Base-by-base conservation (phyloP, 2,888 invertebrate genomes). In the Magallana nippona region DNA sequence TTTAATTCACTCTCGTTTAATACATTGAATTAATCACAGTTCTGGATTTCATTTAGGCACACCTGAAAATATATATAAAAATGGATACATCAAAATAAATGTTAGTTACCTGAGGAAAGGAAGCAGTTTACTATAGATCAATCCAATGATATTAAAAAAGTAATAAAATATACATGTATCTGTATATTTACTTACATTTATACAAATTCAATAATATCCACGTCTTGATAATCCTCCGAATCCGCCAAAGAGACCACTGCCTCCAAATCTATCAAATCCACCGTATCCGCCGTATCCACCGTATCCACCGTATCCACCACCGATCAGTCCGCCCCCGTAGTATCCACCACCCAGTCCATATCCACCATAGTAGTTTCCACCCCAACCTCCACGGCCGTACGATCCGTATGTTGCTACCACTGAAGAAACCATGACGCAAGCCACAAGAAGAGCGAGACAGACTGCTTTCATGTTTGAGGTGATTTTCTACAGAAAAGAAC, bases 351-450 rank as follows among this genome's bases (percentile, higher is more conserved):
- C 17, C 17, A 60, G 1, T n/a, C 58, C 58, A n/a, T 60, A 60
- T 17, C 58, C 58, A n/a, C 58, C 58, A n/a, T 60, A 60, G 58
- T 60, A 60, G 58, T 60, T 60, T n/a, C 58, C 58, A 8, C 58
- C 58, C 58, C 58, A 60, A 8, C 58, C 58, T 60, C 58, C 58
- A 60, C 58, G 58, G 5, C 58, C 58, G 17, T 60, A 60, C 8
- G 58, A n/a, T 10, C 58, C 58, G 58, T 60, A 60, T n/a, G 58
- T 60, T 17, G 58, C 58, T n/a, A n/a, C 17, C 0, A n/a, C 58
- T 11, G 58, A 1, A 1, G 58, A 17, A 3, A 60, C n/a, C 58
- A 60, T n/a, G 17, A 60, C 13, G n/a, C 58, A 60, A 2, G 58
- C 58, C 17, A 60, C 58, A 17, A 60, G n/a, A 17, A 60, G 10